Base-by-base conservation (phyloP, 2,797 vertebrate species). In the Borostomias antarcticus region DNA sequence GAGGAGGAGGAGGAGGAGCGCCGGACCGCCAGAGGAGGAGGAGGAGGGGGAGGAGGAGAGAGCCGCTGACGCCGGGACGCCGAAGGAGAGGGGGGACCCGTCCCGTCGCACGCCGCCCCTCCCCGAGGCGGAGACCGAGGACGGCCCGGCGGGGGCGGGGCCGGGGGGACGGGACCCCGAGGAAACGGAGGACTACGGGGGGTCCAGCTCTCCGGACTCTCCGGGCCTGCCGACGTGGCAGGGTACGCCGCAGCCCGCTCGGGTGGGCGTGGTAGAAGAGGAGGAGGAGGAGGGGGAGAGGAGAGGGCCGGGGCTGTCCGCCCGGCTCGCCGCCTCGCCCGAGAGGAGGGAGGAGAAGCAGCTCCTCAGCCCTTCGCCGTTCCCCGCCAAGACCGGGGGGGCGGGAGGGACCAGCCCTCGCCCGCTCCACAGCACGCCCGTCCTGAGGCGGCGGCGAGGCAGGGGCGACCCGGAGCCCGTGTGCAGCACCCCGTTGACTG, bases 191-290 rank as follows among this genome's bases (percentile, higher is more conserved):
- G 77, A 81, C 43, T 88, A 89, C 15, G 80, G 86, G 74, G 86
- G 47, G 79, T 90, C 78, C 51, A 88, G 81, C 70, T 94, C 92
- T 69, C 93, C 94, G 56, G 92, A 92, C 66, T 95, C 94, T 57
- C 92, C 92, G 26, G 83, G 88, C 45, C 82, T 98, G 81, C 91
- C 93, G 10, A 88, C 95, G 29, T 98, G 95, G 96, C 95, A 97
- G 76, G 84, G 91, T 53, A 79, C 86, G 58, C 61, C 68, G 64
- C 92, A 90, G 58, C 79, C 81, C 58, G 88, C 65, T 89, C 72
- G 2, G 71, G 32, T 43, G 4, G n/a, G 13, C 68, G 10, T 78
- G 58, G 77, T 74, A 66, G 65, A 77, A 47, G 73, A 88, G 3
- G 78, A 73, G 29, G 81, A 84, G 66, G 65, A 77, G 50, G 73